These are phyloP conservation scores for Ephydatia muelleri DNA, from an alignment of 37 sponge, comb jelly and placozoan genomes.

Conservation along the genomic window DNA sequence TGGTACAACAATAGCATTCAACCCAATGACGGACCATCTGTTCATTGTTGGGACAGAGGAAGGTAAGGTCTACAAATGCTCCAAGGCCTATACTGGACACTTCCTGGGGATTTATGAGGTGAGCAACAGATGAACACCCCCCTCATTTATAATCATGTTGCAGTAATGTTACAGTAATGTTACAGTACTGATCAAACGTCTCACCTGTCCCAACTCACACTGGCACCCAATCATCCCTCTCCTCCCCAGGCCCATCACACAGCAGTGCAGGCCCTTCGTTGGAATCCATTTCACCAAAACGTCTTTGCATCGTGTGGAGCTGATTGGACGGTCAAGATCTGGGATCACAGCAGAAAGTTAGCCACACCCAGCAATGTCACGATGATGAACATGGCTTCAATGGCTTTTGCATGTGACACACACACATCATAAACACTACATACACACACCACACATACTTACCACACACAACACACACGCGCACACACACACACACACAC, in stretches of 20 bases:
- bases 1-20: constrained; percentile 92
- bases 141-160: too few species aligned
- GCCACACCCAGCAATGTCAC: background rate
- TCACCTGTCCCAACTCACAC: too few species aligned
- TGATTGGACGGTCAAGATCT: constrained; percentile 98
- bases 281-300: constrained; percentile 92
- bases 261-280: constrained; percentile 87
- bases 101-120: constrained; percentile 84
- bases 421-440: too few species aligned
- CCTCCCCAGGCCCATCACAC: constrained; percentile 84
- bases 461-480: too few species aligned
- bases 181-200: too few species aligned
- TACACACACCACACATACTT: too few species aligned
- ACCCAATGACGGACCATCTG: constrained; percentile 75
- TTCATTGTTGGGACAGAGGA: constrained; percentile 96
- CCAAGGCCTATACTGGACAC: constrained; percentile 87
- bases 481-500: too few species aligned
- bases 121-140: too few species aligned
- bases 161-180: too few species aligned
- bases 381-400: too few species aligned
- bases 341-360: constrained; percentile 84
- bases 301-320: constrained; percentile 97
- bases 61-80: constrained; percentile 92
- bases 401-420: too few species aligned
- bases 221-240: too few species aligned